These are phyloP conservation scores for Polypterus bichir DNA, from an alignment of 2,113 vertebrate genomes.

Conservation along the genomic window DNA sequence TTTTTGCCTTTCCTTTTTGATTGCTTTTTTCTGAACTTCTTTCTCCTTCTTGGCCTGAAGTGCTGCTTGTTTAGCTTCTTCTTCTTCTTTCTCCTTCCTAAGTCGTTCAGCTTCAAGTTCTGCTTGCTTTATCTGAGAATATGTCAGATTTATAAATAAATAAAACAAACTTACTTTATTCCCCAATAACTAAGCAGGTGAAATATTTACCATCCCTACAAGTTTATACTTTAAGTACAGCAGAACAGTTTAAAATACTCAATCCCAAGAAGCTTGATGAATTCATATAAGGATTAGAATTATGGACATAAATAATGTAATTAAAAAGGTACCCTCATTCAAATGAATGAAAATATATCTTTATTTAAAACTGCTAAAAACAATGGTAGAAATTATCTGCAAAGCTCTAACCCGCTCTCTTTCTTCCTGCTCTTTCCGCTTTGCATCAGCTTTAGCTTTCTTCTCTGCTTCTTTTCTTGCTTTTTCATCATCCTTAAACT, in stretches of 20 bases:
- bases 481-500: slow-evolving; percentile 95
- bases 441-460: slow-evolving; percentile 90
- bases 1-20: slow-evolving; percentile 95
- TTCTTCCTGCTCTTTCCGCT: slow-evolving; percentile 85
- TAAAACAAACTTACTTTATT: neutral
- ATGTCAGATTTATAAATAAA: neutral
- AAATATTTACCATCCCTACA: too few species aligned
- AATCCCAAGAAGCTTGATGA: too few species aligned
- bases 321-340: too few species aligned
- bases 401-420: slow-evolving; percentile 70
- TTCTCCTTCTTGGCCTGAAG: slow-evolving; percentile 87
- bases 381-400: neutral
- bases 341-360: neutral
- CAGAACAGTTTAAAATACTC: too few species aligned
- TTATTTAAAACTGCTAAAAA: neutral
- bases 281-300: too few species aligned
- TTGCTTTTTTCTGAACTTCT: slow-evolving; percentile 92
- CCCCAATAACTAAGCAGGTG: neutral
- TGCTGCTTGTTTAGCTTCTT: slow-evolving; percentile 77
- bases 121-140: slow-evolving; percentile 71
- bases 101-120: slow-evolving; percentile 77
- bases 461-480: slow-evolving; percentile 95
- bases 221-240: too few species aligned
- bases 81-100: slow-evolving; percentile 85
- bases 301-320: too few species aligned